Evolutionary conservation across 2,113 vertebrate species (phyloP), one percentile per base, ranked within the genome.

Genomic region (Castor canadensis): DNA sequence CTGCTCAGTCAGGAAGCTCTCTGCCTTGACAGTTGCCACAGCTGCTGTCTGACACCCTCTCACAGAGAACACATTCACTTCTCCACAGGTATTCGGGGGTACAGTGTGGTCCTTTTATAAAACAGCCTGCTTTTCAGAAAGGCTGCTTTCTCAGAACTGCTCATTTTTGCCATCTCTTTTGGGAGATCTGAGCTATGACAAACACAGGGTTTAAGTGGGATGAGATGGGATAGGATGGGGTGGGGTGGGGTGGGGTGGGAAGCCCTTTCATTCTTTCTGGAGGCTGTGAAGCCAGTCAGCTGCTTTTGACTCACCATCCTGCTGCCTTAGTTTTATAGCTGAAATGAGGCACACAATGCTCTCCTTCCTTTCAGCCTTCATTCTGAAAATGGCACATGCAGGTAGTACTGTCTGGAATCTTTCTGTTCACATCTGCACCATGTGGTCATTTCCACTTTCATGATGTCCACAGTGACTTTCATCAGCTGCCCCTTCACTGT

Each of bases 221-320:
- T 13, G 5, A 13, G 20, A 47, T 43, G n/a, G n/a, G n/a, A n/a
- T n/a, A n/a, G 66, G 22, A 32, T 32, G 9, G 62, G 9, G 87
- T 94, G 91, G 85, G 91, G 15, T 87, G 89, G 52, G 52, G 66
- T 20, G 47, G 71, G n/a, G 26, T 30, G 76, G 82, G 90, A 54
- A 93, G 92, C 75, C 82, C 69, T 75, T 89, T 56, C 80, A 22
- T 92, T 71, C 94, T 88, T 81, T 67, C 54, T 62, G 66, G 72
- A 94, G 45, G 84, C 89, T 49, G 64, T 38, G 71, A 79, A 93
- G n/a, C 75, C 81, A 82, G 79, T 49, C 76, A 35, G 66, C 85
- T 89, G 86, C 90, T 80, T 79, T 83, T 32, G 80, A 92, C 71
- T 92, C 54, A n/a, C 67, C 38, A 47, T 32, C 88, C 38, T 76